Evolutionary conservation across 2,113 vertebrate genomes (phyloP).

Genomic region (Plecturocebus donacophilus): DNA sequence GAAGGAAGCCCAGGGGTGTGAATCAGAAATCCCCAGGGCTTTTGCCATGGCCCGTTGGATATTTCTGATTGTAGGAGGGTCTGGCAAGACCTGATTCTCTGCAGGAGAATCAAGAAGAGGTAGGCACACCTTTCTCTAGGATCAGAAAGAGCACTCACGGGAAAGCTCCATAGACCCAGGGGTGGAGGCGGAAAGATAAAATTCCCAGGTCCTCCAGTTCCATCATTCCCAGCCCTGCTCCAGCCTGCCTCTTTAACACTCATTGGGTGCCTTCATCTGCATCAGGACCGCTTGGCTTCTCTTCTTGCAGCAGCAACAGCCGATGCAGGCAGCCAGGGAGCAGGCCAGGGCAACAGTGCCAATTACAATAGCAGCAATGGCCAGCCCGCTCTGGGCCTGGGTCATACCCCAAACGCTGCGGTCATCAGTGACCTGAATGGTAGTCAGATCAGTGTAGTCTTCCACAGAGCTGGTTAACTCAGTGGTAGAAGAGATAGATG

Average conservation of each 20-base stretch:
- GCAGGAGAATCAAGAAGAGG: conserved; percentile 1
- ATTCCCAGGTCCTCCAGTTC: background rate
- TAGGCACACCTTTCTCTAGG: background rate
- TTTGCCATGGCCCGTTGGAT: background rate
- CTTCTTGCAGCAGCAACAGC: conserved; percentile 84
- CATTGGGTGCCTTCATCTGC: conserved; percentile 84
- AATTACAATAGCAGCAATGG: conserved; percentile 83
- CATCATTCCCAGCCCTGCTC: background rate
- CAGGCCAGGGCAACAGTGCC: conserved; percentile 81
- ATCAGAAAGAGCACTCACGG: background rate
- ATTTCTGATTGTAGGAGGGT: background rate
- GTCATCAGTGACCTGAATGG: background rate
- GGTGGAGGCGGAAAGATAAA: background rate
- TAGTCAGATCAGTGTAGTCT: conserved; percentile 61
- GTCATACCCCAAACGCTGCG: conserved; percentile 76
- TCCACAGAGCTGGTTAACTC: rapidly evolving
- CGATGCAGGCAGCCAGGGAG: conserved; percentile 78
- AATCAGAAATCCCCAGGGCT: background rate
- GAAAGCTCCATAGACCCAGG: background rate
- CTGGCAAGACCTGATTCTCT: background rate
- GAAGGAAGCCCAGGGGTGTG: background rate
- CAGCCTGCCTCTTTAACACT: conserved; percentile 65
- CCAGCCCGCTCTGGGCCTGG: conserved; percentile 79
- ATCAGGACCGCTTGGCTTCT: conserved; percentile 74
- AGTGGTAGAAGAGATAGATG: background rate